A percentile compares a stretch with the other conserved stretches of the same genome.
Conservation (phyloP, 1,140 invertebrate species). For the Cheumatopsyche charites region DNA sequence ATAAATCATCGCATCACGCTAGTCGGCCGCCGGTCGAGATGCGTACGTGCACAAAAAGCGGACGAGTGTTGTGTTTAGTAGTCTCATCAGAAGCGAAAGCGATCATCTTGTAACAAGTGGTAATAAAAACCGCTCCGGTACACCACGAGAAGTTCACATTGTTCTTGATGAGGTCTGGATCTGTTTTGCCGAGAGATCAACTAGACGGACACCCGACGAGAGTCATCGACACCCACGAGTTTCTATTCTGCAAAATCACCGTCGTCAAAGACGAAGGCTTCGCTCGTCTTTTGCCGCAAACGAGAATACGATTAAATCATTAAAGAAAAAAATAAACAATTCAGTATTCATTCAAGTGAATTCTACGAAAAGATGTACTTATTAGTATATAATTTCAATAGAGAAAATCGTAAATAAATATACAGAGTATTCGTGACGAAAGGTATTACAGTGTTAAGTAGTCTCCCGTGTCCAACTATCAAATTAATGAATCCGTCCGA, state of each 20-base stretch:
- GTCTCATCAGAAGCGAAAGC: constrained; percentile 10
- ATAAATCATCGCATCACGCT: constrained; percentile 1
- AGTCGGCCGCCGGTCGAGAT: no score
- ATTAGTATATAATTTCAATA: neutral
- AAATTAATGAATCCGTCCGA: constrained; percentile 20
- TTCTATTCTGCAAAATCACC: constrained; percentile 6
- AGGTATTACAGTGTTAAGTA: constrained; percentile 19
- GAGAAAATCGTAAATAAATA: constrained; percentile 6
- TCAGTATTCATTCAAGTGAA: neutral
- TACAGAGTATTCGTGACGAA: constrained; percentile 18
- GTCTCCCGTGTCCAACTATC: constrained; percentile 15
- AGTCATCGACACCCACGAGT: constrained; percentile 11
- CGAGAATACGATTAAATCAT: neutral
- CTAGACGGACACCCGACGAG: neutral
- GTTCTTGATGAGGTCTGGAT: neutral
- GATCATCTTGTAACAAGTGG: constrained; percentile 2
- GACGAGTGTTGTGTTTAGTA: neutral
- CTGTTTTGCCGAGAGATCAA: neutral
- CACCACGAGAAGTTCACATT: neutral
- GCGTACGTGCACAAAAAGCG: neutral
- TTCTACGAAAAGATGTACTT: neutral
- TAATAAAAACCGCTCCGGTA: constrained; percentile 11
- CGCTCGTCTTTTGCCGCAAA: neutral
- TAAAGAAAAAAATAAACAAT: neutral
- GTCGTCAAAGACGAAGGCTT: neutral